Conservation (phyloP, 92 coral and sea anemone species). For the Galaxea fascicularis region DNA sequence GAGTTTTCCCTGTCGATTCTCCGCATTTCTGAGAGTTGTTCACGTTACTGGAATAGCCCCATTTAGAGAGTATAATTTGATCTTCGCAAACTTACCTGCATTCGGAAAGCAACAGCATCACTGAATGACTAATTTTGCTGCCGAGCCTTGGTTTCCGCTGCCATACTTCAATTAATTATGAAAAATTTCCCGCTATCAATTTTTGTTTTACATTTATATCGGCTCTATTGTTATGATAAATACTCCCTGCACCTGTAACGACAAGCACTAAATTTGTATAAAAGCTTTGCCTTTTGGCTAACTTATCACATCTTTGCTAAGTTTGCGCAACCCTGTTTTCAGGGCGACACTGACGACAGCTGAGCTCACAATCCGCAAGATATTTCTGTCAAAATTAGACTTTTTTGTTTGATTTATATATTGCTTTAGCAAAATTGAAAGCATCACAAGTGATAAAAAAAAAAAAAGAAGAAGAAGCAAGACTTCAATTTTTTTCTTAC, state of each 20-base stretch:
- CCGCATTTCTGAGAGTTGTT: neutral
- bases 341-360: slow-evolving; percentile 66
- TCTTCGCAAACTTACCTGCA: slow-evolving; percentile 70
- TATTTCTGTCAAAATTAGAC: slow-evolving; percentile 78
- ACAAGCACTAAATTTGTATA: slow-evolving; percentile 87
- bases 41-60: neutral
- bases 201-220: slow-evolving; percentile 96
- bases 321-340: slow-evolving; percentile 53
- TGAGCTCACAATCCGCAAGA: slow-evolving; percentile 71
- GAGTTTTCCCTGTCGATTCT: slow-evolving; percentile 63
- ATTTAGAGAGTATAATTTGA: slow-evolving; percentile 16
- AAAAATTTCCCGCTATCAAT: slow-evolving; percentile 93
- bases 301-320: slow-evolving; percentile 79
- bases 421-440: slow-evolving; percentile 71
- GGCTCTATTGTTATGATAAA: slow-evolving; percentile 98
- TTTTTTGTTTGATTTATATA: slow-evolving; percentile 78
- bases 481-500: slow-evolving; percentile 20
- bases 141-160: slow-evolving; percentile 89
- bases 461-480: slow-evolving; percentile 44
- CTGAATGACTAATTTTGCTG: slow-evolving; percentile 80
- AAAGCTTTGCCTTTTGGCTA: slow-evolving; percentile 94
- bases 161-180: slow-evolving; percentile 95
- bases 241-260: slow-evolving; percentile 79
- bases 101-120: slow-evolving; percentile 64
- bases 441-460: slow-evolving; percentile 32